A percentile compares a stretch with the other conserved stretches of the same genome.
These are phyloP conservation scores for Amphipyra tragopoginis DNA, from an alignment of 2,888 invertebrate genomes.

Conservation along the genomic window DNA sequence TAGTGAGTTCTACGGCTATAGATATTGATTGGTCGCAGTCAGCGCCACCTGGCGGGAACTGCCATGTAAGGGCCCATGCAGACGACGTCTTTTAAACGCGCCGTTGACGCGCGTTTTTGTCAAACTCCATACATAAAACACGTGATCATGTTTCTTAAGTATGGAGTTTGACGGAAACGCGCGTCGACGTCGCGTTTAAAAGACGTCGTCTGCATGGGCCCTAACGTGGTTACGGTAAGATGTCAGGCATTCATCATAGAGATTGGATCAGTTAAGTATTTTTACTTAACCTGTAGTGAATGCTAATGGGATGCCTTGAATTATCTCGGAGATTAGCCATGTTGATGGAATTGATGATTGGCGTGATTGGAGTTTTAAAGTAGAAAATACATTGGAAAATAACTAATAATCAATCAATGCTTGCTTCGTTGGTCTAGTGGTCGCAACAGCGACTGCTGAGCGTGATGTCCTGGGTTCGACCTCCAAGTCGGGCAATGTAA, in stretches of 20 bases:
- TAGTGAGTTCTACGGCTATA: conserved; percentile 26
- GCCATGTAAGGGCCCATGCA: conserved; percentile 14
- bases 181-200: too few relatives aligned
- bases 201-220: too few relatives aligned
- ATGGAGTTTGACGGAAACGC: too few relatives aligned
- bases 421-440: too few relatives aligned
- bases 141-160: too few relatives aligned
- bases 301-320: conserved; percentile 36
- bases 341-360: conserved; percentile 25
- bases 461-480: too few relatives aligned
- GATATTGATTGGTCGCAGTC: conserved; percentile 45
- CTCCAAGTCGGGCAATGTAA: too few relatives aligned
- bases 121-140: too few relatives aligned
- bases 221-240: conserved; percentile 22
- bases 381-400: conserved; percentile 10
- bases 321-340: conserved; percentile 26
- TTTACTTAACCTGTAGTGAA: conserved; percentile 27
- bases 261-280: conserved; percentile 40
- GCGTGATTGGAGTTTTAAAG: conserved; percentile 11
- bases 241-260: conserved; percentile 27
- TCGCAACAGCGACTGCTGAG: too few relatives aligned
- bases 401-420: not conserved
- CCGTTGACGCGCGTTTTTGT: too few relatives aligned
- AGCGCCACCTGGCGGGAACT: conserved; percentile 38
- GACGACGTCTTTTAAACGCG: too few relatives aligned